A percentile compares a stretch with the other conserved stretches of the same genome.
Conservation (phyloP, 2,113 vertebrate species). For the Boulengeromyrus knoepffleri region DNA sequence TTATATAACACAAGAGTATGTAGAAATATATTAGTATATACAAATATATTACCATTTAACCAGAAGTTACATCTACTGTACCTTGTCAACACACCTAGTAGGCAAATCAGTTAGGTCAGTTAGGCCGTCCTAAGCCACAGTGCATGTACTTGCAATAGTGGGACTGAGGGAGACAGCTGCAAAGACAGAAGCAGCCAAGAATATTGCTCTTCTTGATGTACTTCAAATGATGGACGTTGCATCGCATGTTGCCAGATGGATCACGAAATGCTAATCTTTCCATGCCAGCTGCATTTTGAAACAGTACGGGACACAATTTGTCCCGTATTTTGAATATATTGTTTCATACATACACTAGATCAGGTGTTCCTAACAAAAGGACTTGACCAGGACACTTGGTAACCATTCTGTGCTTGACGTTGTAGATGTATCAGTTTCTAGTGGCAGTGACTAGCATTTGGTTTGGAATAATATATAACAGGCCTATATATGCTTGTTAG, state of each 20-base stretch:
- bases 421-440: background rate
- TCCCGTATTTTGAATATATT: background rate
- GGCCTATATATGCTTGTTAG: background rate
- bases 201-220: background rate
- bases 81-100: background rate
- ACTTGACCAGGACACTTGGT: background rate
- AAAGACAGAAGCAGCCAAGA: background rate
- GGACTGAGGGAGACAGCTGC: background rate
- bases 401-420: background rate
- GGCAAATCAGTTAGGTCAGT: background rate
- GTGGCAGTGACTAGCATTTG: background rate
- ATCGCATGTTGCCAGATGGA: background rate
- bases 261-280: background rate
- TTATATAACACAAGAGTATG: background rate
- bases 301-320: background rate
- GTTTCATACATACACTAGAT: background rate
- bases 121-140: background rate
- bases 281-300: background rate
- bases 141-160: background rate
- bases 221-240: background rate
- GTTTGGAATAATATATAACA: background rate
- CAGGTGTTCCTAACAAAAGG: background rate
- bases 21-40: background rate
- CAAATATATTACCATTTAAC: background rate
- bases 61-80: background rate